Evolutionary conservation across 2,888 invertebrate genomes (phyloP).

Genomic region (Polyommatus iphigenia): DNA sequence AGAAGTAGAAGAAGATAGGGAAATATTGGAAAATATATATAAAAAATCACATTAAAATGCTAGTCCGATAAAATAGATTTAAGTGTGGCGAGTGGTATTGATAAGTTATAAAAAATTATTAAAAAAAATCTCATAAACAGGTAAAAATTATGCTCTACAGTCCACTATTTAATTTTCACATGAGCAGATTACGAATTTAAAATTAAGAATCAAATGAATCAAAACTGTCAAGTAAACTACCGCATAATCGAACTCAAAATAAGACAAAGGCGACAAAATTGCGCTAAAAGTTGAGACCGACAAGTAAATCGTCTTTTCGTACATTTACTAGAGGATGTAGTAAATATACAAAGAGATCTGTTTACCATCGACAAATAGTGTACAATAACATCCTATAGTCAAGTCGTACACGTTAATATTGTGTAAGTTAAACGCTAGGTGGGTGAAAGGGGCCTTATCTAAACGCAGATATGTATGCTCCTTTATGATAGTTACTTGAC

Average conservation of each 20-base stretch:
- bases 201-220: not conserved
- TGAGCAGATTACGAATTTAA: not conserved
- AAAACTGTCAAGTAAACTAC: constrained; percentile 30
- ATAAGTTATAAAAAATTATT: not conserved
- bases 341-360: constrained; percentile 21
- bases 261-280: not conserved
- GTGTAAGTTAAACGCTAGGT: not conserved
- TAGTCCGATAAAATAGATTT: not conserved
- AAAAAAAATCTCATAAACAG: not conserved
- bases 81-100: not conserved
- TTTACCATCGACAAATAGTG: not conserved
- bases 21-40: not conserved
- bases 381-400: not conserved
- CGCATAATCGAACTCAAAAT: not conserved
- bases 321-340: constrained; percentile 14
- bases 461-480: not conserved
- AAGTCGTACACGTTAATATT: not conserved
- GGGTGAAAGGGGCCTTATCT: constrained; percentile 20
- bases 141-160: not conserved
- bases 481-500: constrained; percentile 22
- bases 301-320: constrained; percentile 7
- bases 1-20: not conserved
- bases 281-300: constrained; percentile 10
- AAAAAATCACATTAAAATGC: constrained; percentile 10
- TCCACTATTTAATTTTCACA: not conserved